phyloP scores from a whole-genome alignment of 2,797 vertebrate genomes.

The Bovichtus variegatus region DNA sequence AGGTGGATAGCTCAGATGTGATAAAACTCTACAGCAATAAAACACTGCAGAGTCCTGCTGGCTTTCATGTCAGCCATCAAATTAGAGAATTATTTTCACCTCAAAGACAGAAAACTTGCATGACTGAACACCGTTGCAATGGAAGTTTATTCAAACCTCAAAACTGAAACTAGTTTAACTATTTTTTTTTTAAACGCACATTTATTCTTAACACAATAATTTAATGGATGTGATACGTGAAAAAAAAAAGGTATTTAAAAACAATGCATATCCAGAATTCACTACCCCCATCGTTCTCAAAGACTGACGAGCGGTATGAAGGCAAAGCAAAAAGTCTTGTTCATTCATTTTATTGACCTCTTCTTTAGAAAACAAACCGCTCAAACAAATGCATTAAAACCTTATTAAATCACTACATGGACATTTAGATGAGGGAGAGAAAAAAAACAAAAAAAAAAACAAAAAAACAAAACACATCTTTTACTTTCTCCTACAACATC shows the following conservation, averaged over 20 bases:
- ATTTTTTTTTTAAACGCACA: not conserved
- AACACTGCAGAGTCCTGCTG: not conserved
- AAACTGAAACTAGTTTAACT: not conserved
- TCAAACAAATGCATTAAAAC: slow-evolving; percentile 81
- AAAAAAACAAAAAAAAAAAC: slow-evolving; percentile 3
- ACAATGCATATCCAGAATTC: not conserved
- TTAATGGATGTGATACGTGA: slow-evolving; percentile 11
- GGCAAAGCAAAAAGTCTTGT: slow-evolving; percentile 40
- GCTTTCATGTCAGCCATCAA: not conserved
- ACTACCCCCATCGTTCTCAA: not conserved
- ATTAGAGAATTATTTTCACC: not conserved
- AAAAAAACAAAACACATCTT: slow-evolving; percentile 34
- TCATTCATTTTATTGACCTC: slow-evolving; percentile 81
- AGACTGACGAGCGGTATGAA: no score
- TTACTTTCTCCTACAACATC: slow-evolving; percentile 39
- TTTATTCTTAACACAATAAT: not conserved
- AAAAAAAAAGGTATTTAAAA: not conserved
- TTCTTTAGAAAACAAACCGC: slow-evolving; percentile 83
- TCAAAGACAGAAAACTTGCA: not conserved
- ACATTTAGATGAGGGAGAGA: slow-evolving; percentile 53
- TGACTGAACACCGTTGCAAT: not conserved
- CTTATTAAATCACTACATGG: slow-evolving; percentile 72
- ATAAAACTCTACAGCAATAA: not conserved
- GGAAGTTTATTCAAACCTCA: not conserved
- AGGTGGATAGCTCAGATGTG: not conserved